These are phyloP conservation scores for Dryocosmus kuriphilus DNA, from an alignment of 2,888 invertebrate genomes.

Conservation along the genomic window DNA sequence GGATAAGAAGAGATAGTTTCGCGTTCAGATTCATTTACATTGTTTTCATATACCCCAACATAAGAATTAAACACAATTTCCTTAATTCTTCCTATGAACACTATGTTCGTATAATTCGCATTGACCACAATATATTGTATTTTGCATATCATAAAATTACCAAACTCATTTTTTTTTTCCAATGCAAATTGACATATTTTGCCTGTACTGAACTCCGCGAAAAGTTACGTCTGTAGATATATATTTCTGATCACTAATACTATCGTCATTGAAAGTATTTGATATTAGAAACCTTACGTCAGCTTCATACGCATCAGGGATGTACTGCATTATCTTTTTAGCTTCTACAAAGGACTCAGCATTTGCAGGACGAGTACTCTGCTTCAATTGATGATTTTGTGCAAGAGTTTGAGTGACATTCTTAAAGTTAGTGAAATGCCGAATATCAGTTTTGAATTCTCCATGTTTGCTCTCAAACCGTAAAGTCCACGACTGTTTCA, in stretches of 20 bases:
- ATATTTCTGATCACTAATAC: neutral
- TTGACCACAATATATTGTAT: neutral
- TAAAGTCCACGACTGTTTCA: neutral
- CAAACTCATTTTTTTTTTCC: neutral
- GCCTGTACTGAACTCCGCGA: neutral
- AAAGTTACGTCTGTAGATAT: neutral
- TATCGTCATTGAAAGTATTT: neutral
- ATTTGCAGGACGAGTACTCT: neutral
- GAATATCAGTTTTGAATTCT: neutral
- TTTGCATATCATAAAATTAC: neutral
- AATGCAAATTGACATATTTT: neutral
- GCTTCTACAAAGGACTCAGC: neutral
- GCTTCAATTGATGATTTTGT: neutral
- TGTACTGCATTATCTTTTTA: neutral
- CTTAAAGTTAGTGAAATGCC: neutral
- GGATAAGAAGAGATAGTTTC: neutral
- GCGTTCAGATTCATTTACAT: neutral
- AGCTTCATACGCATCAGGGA: neutral
- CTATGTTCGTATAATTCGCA: neutral
- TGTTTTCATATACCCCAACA: neutral
- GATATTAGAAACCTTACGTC: neutral
- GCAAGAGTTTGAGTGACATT: neutral
- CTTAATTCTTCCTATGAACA: neutral
- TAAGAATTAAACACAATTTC: neutral
- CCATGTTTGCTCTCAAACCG: neutral